Evolutionary conservation across 2,888 invertebrate genomes (phyloP).

Genomic region (Isoperla grammatica): DNA sequence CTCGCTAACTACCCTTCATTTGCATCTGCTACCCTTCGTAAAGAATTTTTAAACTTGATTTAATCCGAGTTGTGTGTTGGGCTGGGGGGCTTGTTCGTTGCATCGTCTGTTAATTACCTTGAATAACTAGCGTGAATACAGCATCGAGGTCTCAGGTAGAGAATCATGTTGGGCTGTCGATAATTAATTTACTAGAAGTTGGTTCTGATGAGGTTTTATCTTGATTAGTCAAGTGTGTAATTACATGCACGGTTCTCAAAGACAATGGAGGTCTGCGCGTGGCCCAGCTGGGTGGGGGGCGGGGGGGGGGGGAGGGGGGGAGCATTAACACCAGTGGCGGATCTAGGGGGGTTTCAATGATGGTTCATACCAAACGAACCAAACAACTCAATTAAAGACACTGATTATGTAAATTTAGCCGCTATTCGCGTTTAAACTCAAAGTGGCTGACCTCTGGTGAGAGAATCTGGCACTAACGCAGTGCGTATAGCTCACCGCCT

Average conservation of each 20-base stretch:
- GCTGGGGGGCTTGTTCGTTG: background rate
- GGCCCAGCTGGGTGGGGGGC: too few relatives aligned
- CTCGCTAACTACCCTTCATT: constrained; percentile 8
- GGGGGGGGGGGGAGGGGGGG: too few relatives aligned
- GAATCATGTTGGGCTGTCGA: background rate
- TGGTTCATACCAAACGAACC: too few relatives aligned
- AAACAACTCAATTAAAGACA: too few relatives aligned
- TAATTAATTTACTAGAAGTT: constrained; percentile 16
- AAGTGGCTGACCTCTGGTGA: too few relatives aligned
- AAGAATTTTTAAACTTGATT: constrained; percentile 1
- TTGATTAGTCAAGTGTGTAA: constrained; percentile 5
- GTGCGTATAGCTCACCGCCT: too few relatives aligned
- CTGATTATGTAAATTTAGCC: too few relatives aligned
- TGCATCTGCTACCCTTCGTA: constrained; percentile 6
- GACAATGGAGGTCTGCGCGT: too few relatives aligned
- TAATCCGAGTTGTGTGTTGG: background rate
- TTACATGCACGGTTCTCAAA: constrained; percentile 1
- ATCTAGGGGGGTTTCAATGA: too few relatives aligned
- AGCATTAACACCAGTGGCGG: too few relatives aligned
- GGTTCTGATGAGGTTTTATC: background rate
- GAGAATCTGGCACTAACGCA: too few relatives aligned
- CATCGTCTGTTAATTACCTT: constrained; percentile 3
- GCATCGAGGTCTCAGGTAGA: background rate
- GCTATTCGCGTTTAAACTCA: too few relatives aligned
- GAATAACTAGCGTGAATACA: background rate